phyloP scores from a whole-genome alignment of 2,797 vertebrate genomes.

The Dallia pectoralis region DNA sequence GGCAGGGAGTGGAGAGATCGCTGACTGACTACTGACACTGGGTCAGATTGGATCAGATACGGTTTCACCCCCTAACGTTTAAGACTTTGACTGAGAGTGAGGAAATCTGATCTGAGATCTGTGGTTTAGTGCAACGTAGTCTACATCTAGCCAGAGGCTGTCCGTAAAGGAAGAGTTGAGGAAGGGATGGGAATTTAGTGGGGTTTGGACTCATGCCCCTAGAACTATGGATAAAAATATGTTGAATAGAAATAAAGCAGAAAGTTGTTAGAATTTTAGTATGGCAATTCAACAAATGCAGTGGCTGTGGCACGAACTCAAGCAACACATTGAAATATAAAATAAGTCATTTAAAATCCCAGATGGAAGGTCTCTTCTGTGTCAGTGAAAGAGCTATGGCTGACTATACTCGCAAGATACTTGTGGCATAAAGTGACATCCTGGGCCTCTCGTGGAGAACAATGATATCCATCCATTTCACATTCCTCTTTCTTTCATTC shows the following conservation, averaged over 20 bases:
- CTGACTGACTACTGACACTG: neutral
- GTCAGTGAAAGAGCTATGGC: neutral
- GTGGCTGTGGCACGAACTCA: slow-evolving; percentile 9
- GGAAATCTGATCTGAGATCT: neutral
- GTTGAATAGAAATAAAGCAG: too few relatives aligned
- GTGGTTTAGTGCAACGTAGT: neutral
- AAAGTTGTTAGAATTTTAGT: neutral
- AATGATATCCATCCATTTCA: neutral
- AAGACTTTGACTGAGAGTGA: neutral
- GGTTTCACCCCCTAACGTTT: neutral
- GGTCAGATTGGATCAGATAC: neutral
- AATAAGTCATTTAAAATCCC: slow-evolving; percentile 11
- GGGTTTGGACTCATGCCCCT: slow-evolving; percentile 2
- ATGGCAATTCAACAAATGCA: slow-evolving; percentile 21
- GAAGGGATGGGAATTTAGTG: neutral
- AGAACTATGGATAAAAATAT: slow-evolving; percentile 19
- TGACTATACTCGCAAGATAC: neutral
- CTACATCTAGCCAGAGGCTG: neutral
- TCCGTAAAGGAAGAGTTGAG: neutral
- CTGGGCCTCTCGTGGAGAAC: neutral
- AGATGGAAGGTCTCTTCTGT: neutral
- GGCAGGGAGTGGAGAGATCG: slow-evolving; percentile 25
- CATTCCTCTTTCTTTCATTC: neutral
- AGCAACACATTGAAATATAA: slow-evolving; percentile 37
- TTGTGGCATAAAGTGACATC: neutral